Percentiles rank a stretch among this genome's conserved stretches.
phyloP scores from a whole-genome alignment of 2,797 vertebrate genomes.

The Aeoliscus strigatus region DNA sequence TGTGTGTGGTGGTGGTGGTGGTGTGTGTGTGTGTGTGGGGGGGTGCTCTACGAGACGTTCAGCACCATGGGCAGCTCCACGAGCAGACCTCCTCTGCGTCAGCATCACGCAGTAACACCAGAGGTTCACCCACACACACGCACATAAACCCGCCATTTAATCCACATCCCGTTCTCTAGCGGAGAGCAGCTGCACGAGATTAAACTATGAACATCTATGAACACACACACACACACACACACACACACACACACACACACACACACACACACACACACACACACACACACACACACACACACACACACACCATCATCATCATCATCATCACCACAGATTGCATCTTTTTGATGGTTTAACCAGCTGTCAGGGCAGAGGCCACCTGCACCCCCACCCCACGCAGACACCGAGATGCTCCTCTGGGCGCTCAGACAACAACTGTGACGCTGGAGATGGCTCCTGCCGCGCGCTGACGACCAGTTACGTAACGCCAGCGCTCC shows the following conservation, averaged over 20 bases:
- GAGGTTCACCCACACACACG: background rate
- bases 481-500: slow-evolving; percentile 70
- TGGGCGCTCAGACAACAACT: slow-evolving; percentile 52
- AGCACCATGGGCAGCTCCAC: slow-evolving; percentile 66
- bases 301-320: no score
- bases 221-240: no score
- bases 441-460: slow-evolving; percentile 62
- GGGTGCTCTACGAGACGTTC: slow-evolving; percentile 41
- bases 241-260: background rate
- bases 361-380: slow-evolving; percentile 24
- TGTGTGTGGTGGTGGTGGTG: no score
- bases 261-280: no score
- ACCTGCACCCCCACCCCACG: slow-evolving; percentile 62
- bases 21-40: no score
- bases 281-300: no score
- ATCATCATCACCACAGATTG: background rate
- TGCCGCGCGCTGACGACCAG: slow-evolving; percentile 63
- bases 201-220: background rate
- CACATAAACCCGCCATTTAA: background rate
- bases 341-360: slow-evolving; percentile 5
- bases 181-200: no score
- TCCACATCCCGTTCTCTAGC: background rate
- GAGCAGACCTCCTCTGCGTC: slow-evolving; percentile 19
- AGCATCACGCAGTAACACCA: background rate
- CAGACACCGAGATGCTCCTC: slow-evolving; percentile 48